Evolutionary conservation across 2,113 vertebrate genomes (phyloP).

Genomic region (Chaenocephalus aceratus): DNA sequence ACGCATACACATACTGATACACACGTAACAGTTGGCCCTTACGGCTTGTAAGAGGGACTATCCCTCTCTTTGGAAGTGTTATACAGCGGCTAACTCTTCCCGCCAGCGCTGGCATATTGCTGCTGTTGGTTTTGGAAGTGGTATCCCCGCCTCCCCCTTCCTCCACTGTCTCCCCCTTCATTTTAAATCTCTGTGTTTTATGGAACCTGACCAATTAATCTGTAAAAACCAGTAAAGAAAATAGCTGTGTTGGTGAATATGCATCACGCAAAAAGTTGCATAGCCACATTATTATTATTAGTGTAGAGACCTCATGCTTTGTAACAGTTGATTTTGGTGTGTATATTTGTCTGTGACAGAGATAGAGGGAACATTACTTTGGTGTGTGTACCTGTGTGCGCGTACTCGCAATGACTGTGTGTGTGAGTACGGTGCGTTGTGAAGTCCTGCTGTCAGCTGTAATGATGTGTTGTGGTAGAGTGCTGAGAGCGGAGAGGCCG

Average conservation of each 20-base stretch:
- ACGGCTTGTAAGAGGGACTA: conserved; percentile 68
- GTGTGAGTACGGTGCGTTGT: conserved; percentile 45
- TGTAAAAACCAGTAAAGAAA: conserved; percentile 34
- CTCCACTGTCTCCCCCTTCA: conserved; percentile 18
- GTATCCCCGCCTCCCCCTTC: conserved; percentile 7
- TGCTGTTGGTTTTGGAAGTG: conserved; percentile 72
- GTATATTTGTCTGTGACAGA: conserved; percentile 1
- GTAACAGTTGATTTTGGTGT: conserved; percentile 30
- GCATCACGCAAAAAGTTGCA: conserved; percentile 43
- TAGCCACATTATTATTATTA: conserved; percentile 17
- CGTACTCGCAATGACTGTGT: conserved; percentile 13
- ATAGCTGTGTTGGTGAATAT: conserved; percentile 34
- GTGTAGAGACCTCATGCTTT: conserved; percentile 30
- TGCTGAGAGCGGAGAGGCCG: conserved; percentile 72
- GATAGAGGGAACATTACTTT: background rate
- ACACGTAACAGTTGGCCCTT: conserved; percentile 54
- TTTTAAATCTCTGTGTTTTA: conserved; percentile 49
- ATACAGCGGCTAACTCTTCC: conserved; percentile 75
- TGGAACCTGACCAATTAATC: conserved; percentile 51
- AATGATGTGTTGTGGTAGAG: conserved; percentile 79
- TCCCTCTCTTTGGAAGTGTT: conserved; percentile 78
- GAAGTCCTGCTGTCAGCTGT: conserved; percentile 78
- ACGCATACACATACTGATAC: conserved; percentile 32
- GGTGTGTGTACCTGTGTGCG: conserved; percentile 1
- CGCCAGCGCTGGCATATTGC: conserved; percentile 63